Conservation (phyloP, 2,797 vertebrate genomes). For the Rhinogobio ventralis region DNA sequence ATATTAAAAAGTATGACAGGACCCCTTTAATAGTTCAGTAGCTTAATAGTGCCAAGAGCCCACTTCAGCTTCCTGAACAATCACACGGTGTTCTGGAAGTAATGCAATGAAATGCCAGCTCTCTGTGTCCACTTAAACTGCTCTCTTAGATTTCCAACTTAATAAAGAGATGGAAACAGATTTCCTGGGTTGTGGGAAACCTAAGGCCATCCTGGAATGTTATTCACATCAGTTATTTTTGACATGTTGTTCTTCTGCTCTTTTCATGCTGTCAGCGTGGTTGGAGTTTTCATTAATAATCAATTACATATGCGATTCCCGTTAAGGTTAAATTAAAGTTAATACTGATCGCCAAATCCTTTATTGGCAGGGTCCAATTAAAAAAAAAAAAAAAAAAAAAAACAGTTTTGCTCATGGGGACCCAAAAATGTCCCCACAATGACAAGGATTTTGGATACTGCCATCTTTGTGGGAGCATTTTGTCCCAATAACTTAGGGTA, state of each 20-base stretch:
- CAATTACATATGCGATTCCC: background rate
- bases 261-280: constrained; percentile 2
- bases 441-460: too few species aligned
- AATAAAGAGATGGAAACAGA: constrained; percentile 53
- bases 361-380: background rate
- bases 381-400: too few species aligned
- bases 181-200: constrained; percentile 48
- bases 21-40: constrained; percentile 26
- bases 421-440: too few species aligned
- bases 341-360: background rate
- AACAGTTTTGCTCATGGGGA: too few species aligned
- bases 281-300: constrained; percentile 32
- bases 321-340: background rate
- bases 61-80: constrained; percentile 49
- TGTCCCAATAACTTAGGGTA: too few species aligned
- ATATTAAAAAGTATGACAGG: constrained; percentile 36
- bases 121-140: constrained; percentile 55
- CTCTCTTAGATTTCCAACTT: constrained; percentile 62
- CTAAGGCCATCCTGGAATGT: constrained; percentile 41
- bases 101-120: constrained; percentile 51
- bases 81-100: constrained; percentile 59
- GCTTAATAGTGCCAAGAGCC: constrained; percentile 24
- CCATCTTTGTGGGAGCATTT: too few species aligned
- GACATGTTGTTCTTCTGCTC: constrained; percentile 35
- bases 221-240: constrained; percentile 35